Conservation (phyloP, 2,113 vertebrate species). For the Phainopepla nitens region DNA sequence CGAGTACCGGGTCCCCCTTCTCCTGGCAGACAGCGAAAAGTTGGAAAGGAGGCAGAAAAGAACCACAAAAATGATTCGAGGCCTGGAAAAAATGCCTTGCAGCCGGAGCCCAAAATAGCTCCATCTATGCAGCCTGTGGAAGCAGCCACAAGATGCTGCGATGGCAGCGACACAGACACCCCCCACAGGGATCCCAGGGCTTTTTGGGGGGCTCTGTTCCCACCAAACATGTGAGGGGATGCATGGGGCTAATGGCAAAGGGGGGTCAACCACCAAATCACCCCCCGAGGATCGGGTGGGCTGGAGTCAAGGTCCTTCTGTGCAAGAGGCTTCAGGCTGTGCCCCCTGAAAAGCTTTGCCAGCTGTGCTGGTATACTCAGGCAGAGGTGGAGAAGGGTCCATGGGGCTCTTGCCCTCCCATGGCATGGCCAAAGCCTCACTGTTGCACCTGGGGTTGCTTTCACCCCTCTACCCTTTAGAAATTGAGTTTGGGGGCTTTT, state of each 20-base stretch:
- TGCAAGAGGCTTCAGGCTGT: not conserved
- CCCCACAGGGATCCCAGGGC: fast-evolving
- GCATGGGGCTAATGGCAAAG: not conserved
- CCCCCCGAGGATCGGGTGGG: fast-evolving
- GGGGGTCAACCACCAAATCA: not conserved
- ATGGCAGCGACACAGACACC: not conserved
- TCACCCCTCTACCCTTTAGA: not conserved
- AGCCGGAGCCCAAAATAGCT: conserved; percentile 44
- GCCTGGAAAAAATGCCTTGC: conserved; percentile 61
- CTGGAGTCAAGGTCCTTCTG: not conserved
- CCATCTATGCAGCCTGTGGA: not conserved
- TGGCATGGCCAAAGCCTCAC: fast-evolving
- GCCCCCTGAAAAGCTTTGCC: fast-evolving
- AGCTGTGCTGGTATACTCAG: too few species aligned
- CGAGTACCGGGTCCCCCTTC: not conserved
- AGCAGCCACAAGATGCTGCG: not conserved
- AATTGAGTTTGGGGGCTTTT: not conserved
- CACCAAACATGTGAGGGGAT: fast-evolving
- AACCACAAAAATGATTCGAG: conserved; percentile 64
- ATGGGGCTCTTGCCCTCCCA: fast-evolving
- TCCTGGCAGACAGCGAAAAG: not conserved
- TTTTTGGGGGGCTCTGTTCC: not conserved
- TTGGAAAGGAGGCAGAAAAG: conserved; percentile 44
- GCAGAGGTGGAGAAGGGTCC: not conserved
- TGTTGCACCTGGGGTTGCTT: not conserved